These are phyloP conservation scores for Anabacerthia variegaticeps DNA, from an alignment of 2,797 vertebrate species.

Conservation along the genomic window DNA sequence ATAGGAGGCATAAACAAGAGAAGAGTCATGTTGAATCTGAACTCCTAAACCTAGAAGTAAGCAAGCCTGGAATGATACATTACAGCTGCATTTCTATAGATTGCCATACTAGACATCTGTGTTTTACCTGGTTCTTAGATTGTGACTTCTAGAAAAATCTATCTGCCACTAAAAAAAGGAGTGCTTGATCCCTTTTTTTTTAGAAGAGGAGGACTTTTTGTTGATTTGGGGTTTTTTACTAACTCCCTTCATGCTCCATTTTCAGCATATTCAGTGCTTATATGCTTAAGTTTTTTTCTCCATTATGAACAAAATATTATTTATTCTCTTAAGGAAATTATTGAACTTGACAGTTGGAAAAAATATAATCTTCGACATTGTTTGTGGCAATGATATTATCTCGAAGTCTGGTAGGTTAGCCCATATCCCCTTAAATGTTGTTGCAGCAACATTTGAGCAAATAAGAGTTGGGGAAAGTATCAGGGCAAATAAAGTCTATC, in stretches of 20 bases:
- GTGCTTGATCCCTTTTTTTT: neutral
- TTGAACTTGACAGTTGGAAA: neutral
- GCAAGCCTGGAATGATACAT: neutral
- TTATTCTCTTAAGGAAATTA: neutral
- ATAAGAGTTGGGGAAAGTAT: neutral
- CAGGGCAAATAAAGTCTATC: neutral
- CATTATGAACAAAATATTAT: neutral
- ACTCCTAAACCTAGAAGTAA: neutral
- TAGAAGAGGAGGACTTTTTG: neutral
- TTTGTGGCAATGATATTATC: neutral
- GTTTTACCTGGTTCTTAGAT: neutral
- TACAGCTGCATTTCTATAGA: neutral
- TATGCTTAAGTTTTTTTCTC: neutral
- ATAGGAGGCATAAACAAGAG: neutral
- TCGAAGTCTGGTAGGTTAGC: neutral
- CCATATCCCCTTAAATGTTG: neutral
- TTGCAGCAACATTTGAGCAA: neutral
- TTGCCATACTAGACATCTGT: neutral
- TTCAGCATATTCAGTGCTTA: neutral
- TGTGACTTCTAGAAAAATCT: neutral
- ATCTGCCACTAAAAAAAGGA: neutral
- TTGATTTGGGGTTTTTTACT: fast-evolving
- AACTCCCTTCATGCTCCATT: neutral
- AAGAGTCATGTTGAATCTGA: neutral
- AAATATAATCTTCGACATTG: neutral